These are phyloP conservation scores for Bubalus kerabau DNA, from an alignment of 2,113 vertebrate genomes.

Conservation along the genomic window DNA sequence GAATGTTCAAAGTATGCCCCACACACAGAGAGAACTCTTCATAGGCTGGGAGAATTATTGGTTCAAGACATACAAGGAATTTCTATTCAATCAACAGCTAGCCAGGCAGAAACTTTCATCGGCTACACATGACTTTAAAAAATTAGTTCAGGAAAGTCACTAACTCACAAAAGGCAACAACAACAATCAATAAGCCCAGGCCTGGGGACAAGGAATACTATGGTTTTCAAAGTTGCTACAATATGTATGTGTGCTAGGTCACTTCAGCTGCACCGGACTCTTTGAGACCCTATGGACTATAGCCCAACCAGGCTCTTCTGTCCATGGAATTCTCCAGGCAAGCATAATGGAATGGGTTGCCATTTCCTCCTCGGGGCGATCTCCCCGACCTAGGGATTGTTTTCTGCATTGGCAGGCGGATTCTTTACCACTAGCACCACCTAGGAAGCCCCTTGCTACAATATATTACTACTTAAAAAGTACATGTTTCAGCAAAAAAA, in stretches of 20 bases:
- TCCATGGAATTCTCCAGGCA: neutral
- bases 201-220: neutral
- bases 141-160: neutral
- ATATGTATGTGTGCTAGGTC: neutral
- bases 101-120: neutral
- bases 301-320: neutral
- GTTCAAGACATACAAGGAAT: neutral
- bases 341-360: neutral
- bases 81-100: neutral
- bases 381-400: neutral
- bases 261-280: neutral
- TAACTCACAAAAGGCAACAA: neutral
- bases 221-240: neutral
- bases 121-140: neutral
- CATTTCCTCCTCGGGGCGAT: neutral
- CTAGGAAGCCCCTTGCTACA: neutral
- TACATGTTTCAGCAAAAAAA: neutral
- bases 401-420: neutral
- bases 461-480: neutral
- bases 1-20: neutral
- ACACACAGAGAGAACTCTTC: neutral
- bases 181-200: neutral
- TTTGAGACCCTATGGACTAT: neutral
- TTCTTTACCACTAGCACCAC: neutral
- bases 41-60: neutral